Evolutionary conservation across 2,797 vertebrate species (phyloP).

Genomic region (Chiloscyllium punctatum): DNA sequence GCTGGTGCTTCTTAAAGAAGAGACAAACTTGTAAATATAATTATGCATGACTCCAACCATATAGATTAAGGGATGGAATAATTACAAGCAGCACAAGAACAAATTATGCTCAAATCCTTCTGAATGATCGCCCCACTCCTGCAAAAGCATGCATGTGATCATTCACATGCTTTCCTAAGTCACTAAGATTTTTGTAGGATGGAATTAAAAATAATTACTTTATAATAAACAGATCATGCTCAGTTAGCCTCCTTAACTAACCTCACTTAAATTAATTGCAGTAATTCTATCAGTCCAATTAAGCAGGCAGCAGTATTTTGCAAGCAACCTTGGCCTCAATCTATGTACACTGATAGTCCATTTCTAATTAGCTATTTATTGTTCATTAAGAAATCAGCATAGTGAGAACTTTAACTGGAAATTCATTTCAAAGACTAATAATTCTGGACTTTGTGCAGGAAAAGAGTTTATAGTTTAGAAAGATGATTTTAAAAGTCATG

Average conservation of each 20-base stretch:
- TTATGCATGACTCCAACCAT: background rate
- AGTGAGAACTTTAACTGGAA: background rate
- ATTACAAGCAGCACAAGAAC: background rate
- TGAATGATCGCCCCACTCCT: background rate
- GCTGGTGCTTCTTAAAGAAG: background rate
- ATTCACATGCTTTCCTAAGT: background rate
- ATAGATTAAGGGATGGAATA: background rate
- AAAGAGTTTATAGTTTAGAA: background rate
- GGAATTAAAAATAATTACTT: background rate
- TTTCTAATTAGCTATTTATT: background rate
- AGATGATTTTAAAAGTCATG: background rate
- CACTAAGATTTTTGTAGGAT: background rate
- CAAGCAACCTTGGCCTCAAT: background rate
- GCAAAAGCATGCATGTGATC: background rate
- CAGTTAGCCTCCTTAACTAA: background rate
- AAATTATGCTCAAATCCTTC: background rate
- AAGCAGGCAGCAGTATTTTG: background rate
- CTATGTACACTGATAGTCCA: background rate
- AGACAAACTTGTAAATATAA: background rate
- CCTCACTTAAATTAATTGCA: background rate
- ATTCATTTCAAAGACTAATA: background rate
- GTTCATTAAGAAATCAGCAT: background rate
- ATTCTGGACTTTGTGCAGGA: background rate
- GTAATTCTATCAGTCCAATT: background rate
- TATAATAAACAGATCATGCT: background rate